These are phyloP conservation scores for Eriosoma lanigerum DNA, from an alignment of 1,140 invertebrate species.

Conservation along the genomic window DNA sequence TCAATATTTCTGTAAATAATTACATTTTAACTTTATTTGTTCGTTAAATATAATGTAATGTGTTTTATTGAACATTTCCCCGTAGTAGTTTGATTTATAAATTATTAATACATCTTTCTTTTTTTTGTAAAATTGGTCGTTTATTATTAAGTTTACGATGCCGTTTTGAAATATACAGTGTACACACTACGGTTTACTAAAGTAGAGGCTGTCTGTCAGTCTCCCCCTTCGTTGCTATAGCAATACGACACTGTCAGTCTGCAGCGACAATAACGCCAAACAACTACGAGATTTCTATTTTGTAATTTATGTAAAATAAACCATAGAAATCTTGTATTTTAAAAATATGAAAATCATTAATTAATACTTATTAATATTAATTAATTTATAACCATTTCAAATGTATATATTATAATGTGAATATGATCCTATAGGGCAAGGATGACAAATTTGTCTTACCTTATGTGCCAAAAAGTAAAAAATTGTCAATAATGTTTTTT, in stretches of 20 bases:
- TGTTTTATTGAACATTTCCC: neutral
- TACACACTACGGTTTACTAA: neutral
- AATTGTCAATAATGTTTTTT: too few relatives aligned
- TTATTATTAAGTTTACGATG: neutral
- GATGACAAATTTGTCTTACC: too few relatives aligned
- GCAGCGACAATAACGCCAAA: neutral
- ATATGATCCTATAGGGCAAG: too few relatives aligned
- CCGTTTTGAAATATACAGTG: neutral
- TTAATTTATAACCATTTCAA: neutral
- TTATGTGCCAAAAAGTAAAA: too few relatives aligned
- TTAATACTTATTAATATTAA: too few relatives aligned
- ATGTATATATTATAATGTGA: neutral
- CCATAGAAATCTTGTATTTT: too few relatives aligned
- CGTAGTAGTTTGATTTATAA: neutral
- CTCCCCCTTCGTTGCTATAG: conserved; percentile 22
- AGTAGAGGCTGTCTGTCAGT: neutral
- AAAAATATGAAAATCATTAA: too few relatives aligned
- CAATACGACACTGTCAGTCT: conserved; percentile 12
- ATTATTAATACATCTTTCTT: neutral
- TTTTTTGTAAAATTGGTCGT: neutral
- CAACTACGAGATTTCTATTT: neutral
- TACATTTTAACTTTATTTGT: too few relatives aligned
- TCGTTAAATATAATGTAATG: neutral
- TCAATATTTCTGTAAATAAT: too few relatives aligned
- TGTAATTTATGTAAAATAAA: neutral